Evolutionary conservation across 2,797 vertebrate genomes (phyloP), one percentile per base, ranked within the genome.

Genomic region (Danio albolineatus): DNA sequence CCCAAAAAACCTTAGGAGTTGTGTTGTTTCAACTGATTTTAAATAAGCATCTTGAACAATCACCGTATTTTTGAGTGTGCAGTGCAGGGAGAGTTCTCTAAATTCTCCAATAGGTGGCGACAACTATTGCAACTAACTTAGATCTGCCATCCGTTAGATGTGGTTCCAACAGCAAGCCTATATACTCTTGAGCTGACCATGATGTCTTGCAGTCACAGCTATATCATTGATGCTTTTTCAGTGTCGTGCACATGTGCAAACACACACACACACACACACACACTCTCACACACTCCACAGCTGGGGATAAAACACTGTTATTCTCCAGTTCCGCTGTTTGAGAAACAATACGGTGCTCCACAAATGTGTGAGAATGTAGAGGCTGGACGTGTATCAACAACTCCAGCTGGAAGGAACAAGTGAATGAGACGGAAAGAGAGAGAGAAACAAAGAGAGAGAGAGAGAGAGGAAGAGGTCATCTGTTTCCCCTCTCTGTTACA

Each of bases 401-500:
- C 65, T 19, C 41, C 78, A 77, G 71, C 71, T 60, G 71, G 71
- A 73, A 73, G 44, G 76, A 84, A 76, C 70, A 69, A 80, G 60
- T 56, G 79, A 85, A 83, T 73, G 78, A 81, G 72, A 80, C 69
- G 83, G 81, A 82, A 85, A 83, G 79, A 73, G 80, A 83, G 41
- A 78, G 78, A 86, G 61, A 90, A 90, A 93, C 91, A 91, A 84
- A 90, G 92, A 93, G 88, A 66, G 88, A 87, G 92, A 93, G 88
- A 67, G 88, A 87, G 90, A 88, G 88, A 86, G 82, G 84, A 78
- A 73, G 12, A 74, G 89, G 92, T 94, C 95, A 96, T 96, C 95
- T 96, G 95, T 93, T 98, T 98, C 95, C 97, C 4, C 76, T 53
- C 94, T 94, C 91, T 93, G 93, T 90, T 78, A 82, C 85, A 90